These are phyloP conservation scores for Lordiphosa andalusiaca DNA, from an alignment of 2,888 invertebrate genomes.

Conservation along the genomic window DNA sequence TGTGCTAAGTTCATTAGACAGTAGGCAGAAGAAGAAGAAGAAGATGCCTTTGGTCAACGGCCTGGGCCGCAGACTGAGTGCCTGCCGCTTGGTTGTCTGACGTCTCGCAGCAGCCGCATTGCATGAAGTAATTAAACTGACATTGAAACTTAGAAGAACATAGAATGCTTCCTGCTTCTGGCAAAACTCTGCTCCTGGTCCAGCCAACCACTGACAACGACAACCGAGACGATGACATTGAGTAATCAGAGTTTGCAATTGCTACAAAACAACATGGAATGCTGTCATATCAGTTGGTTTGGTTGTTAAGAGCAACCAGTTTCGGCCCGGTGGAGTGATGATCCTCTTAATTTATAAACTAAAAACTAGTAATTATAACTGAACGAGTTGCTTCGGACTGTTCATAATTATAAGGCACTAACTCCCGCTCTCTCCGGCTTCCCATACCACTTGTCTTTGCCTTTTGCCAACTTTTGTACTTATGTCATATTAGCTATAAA, in stretches of 20 bases:
- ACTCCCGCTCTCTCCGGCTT: slow-evolving; percentile 5
- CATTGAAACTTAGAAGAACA: slow-evolving; percentile 75
- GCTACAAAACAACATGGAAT: slow-evolving; percentile 61
- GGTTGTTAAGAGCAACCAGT: slow-evolving; percentile 43
- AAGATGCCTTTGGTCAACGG: slow-evolving; percentile 62
- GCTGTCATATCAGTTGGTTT: slow-evolving; percentile 61
- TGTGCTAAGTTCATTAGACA: slow-evolving; percentile 47
- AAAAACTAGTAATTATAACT: slow-evolving; percentile 74
- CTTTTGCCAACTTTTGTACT: slow-evolving; percentile 72
- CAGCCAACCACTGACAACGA: slow-evolving; percentile 18
- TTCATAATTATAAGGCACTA: slow-evolving; percentile 65
- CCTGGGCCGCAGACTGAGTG: slow-evolving; percentile 26
- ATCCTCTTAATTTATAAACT: slow-evolving; percentile 74
- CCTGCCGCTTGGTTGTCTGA: slow-evolving; percentile 17
- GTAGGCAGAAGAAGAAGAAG: slow-evolving; percentile 2
- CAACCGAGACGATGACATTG: slow-evolving; percentile 68
- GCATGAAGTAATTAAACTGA: slow-evolving; percentile 75
- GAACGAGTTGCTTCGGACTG: slow-evolving; percentile 56
- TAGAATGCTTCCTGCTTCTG: slow-evolving; percentile 74
- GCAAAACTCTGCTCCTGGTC: slow-evolving; percentile 37
- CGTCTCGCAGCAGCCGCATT: slow-evolving; percentile 48
- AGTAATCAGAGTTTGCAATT: slow-evolving; percentile 73
- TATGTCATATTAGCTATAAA: slow-evolving; percentile 72
- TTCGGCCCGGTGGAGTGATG: slow-evolving; percentile 53
- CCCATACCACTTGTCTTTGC: slow-evolving; percentile 44